These are phyloP conservation scores for Pyrocoelia pectoralis DNA, from an alignment of 2,888 invertebrate genomes.

Conservation along the genomic window DNA sequence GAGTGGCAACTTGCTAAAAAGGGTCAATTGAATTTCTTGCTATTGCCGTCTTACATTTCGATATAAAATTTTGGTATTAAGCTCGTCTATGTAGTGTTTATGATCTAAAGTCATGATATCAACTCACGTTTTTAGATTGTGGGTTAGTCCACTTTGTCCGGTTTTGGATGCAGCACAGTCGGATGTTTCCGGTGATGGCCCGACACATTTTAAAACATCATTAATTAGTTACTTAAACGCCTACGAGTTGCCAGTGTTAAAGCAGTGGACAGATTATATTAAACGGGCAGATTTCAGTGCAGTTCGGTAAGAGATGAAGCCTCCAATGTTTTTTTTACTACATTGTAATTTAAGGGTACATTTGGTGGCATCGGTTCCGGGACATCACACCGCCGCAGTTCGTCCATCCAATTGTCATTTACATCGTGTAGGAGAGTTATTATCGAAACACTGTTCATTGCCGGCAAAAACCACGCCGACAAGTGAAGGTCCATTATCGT, in stretches of 20 bases:
- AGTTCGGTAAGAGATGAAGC: conserved; percentile 70
- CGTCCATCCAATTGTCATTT: conserved; percentile 57
- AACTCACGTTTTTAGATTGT: conserved; percentile 72
- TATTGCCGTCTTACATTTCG: no score
- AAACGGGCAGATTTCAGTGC: conserved; percentile 81
- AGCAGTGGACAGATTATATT: conserved; percentile 78
- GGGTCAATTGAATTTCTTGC: no score
- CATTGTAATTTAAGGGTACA: conserved; percentile 72
- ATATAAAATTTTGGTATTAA: no score
- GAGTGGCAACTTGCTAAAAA: no score
- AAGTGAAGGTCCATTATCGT: conserved; percentile 55
- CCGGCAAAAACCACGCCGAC: conserved; percentile 54
- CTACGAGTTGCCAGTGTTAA: conserved; percentile 74
- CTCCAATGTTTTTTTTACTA: background rate
- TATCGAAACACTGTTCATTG: conserved; percentile 70
- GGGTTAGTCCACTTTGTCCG: conserved; percentile 87
- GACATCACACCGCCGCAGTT: conserved; percentile 65
- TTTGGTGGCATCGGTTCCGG: conserved; percentile 86
- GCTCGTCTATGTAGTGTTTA: no score
- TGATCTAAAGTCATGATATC: no score
- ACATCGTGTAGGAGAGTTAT: conserved; percentile 66
- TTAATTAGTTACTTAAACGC: conserved; percentile 74
- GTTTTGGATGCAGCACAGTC: conserved; percentile 65
- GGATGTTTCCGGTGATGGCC: conserved; percentile 75
- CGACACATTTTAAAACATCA: conserved; percentile 78